phyloP scores from a whole-genome alignment of 1,140 invertebrate species.

The Lanistes nyassanus region DNA sequence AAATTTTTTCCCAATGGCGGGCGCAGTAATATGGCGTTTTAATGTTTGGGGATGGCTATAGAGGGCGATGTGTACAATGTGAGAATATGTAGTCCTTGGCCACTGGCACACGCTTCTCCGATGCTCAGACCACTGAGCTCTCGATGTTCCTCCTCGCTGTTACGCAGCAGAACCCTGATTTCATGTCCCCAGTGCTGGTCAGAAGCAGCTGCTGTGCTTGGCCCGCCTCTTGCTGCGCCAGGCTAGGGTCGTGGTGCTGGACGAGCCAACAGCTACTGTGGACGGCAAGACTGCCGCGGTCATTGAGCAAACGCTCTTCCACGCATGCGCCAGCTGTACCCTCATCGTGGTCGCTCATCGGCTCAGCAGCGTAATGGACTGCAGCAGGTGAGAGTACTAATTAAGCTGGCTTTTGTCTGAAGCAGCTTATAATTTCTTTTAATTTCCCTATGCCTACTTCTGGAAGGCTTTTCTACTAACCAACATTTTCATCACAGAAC shows the following conservation, averaged over 20 bases:
- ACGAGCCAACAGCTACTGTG: constrained; percentile 66
- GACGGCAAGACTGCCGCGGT: constrained; percentile 57
- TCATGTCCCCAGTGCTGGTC: constrained; percentile 69
- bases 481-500: no score
- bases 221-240: constrained; percentile 65
- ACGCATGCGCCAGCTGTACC: constrained; percentile 61
- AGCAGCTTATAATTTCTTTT: no score
- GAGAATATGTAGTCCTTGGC: neutral
- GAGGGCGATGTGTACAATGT: neutral
- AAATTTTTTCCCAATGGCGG: no score
- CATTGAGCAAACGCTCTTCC: constrained; percentile 64
- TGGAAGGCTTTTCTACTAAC: no score
- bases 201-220: constrained; percentile 60
- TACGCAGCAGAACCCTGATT: no score
- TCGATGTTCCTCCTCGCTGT: no score
- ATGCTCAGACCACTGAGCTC: neutral
- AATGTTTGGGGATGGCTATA: no score
- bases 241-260: constrained; percentile 78
- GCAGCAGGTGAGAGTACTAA: constrained; percentile 37
- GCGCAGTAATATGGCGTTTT: no score
- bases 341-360: constrained; percentile 67
- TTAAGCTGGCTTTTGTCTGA: no score
- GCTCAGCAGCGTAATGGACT: constrained; percentile 68
- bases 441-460: no score
- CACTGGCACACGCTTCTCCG: neutral